Evolutionary conservation across 2,797 vertebrate species (phyloP).

Genomic region (Gymnoscopelus braueri): DNA sequence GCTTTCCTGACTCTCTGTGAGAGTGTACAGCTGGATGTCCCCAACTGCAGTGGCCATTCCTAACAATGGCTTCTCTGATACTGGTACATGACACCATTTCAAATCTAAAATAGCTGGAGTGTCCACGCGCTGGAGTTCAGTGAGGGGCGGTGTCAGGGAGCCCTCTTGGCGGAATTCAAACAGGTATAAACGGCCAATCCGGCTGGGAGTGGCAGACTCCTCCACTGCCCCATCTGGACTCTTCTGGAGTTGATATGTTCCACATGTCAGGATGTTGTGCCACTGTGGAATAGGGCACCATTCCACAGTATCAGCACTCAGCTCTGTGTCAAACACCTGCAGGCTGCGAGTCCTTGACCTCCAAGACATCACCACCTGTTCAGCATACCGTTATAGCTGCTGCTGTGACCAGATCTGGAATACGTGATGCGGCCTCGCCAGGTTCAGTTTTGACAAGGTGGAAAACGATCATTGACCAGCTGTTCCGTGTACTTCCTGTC

Average conservation of each 20-base stretch:
- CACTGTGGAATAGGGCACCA: slow-evolving; percentile 89
- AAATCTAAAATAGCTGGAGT: slow-evolving; percentile 91
- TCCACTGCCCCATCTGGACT: slow-evolving; percentile 59
- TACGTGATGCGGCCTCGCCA: no score
- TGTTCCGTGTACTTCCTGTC: no score
- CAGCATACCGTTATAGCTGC: slow-evolving; percentile 40
- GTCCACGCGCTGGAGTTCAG: slow-evolving; percentile 87
- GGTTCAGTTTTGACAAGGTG: no score
- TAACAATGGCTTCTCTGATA: slow-evolving; percentile 82
- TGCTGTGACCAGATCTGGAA: neutral
- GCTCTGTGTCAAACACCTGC: slow-evolving; percentile 92
- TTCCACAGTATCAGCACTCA: slow-evolving; percentile 90
- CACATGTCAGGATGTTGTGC: slow-evolving; percentile 87
- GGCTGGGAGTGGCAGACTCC: slow-evolving; percentile 60
- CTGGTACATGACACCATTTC: slow-evolving; percentile 92
- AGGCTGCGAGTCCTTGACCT: slow-evolving; percentile 83
- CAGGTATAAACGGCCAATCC: slow-evolving; percentile 89
- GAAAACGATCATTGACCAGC: no score
- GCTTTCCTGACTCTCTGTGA: slow-evolving; percentile 84
- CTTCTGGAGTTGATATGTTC: slow-evolving; percentile 89
- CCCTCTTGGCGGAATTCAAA: slow-evolving; percentile 82
- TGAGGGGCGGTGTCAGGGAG: slow-evolving; percentile 76
- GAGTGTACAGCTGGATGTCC: slow-evolving; percentile 82
- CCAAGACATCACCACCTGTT: slow-evolving; percentile 70
- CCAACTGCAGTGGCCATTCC: slow-evolving; percentile 88